Base-by-base conservation (phyloP, 2,797 vertebrate genomes). In the Sternarchorhynchus goeldii region DNA sequence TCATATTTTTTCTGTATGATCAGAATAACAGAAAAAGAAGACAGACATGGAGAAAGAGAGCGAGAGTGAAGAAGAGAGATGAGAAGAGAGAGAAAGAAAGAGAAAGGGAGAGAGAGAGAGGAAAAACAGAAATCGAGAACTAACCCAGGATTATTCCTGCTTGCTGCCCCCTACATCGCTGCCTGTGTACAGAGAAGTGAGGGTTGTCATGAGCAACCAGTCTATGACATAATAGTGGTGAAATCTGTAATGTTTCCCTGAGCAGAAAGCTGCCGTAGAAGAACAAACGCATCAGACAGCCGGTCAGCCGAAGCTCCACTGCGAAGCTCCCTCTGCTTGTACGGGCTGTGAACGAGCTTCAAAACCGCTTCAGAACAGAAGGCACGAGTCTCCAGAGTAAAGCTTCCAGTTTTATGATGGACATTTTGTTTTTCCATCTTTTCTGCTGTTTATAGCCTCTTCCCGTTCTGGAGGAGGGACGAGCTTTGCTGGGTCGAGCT, bases 181-280 rank as follows among this genome's bases (percentile, higher is more conserved):
- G 4, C 3, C 70, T 41, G 3, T 63, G 21, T 78, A 18, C 2
- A 17, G 6, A 58, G 18, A 55, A 7, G 14, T 21, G 59, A 64
- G 62, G 71, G 60, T 78, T 75, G 39, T 81, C 75, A 39, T 25
- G 21, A 53, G 59, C 79, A 58, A 62, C 56, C 36, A 17, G 50
- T 31, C 53, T 64, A 10, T 73, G 69, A 79, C 65, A 65, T 55
- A 76, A 76, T 45, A 73, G 39, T 53, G 80, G 79, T 73, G 53
- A 64, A 50, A 39, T 64, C 18, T 68, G 45, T 70, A 20, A 64
- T 20, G 18, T 32, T 76, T 58, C 60, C 39, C 3, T n/a, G 14
- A 18, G n/a, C 34, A 0, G 36, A 74, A 50, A 72, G 55, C 64
- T 56, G 66, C 39, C 45, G 14, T 12, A 12, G 14, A 50, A 12